Conservation (phyloP, 2,797 vertebrate species). For the Sebastiscus albofasciatus region DNA sequence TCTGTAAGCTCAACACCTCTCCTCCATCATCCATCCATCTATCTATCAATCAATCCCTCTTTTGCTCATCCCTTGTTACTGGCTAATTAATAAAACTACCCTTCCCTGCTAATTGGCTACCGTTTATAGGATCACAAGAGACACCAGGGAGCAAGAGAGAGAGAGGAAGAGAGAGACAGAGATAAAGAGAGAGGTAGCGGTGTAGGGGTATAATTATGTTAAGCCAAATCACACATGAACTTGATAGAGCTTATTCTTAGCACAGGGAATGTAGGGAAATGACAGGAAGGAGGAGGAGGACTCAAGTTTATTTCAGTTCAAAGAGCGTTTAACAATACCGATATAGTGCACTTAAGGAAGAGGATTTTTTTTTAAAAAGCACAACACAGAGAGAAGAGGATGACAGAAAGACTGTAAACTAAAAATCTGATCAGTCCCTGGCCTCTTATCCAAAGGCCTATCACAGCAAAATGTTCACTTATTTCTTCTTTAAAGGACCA, state of each 20-base stretch:
- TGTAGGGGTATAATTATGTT: conserved; percentile 74
- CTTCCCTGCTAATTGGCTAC: conserved; percentile 79
- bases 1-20: background rate
- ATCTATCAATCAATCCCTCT: conserved; percentile 24
- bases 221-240: conserved; percentile 78
- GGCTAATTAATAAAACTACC: conserved; percentile 79
- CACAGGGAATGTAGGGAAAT: conserved; percentile 27
- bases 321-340: conserved; percentile 15
- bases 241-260: conserved; percentile 76
- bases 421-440: background rate
- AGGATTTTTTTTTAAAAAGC: background rate
- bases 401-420: background rate
- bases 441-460: background rate
- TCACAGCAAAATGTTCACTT: background rate
- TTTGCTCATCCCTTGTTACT: conserved; percentile 68
- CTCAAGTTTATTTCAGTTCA: conserved; percentile 34
- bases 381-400: background rate
- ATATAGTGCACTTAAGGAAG: background rate
- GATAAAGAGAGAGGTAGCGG: conserved; percentile 10
- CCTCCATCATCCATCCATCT: background rate
- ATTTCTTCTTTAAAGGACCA: too few relatives aligned
- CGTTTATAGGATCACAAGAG: conserved; percentile 72
- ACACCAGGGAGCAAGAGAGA: conserved; percentile 54
- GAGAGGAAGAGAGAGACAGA: conserved; percentile 34
- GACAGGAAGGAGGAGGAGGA: conserved; percentile 16